Evolutionary conservation across 2,113 vertebrate species (phyloP).

Genomic region (Corythornis cristatus): DNA sequence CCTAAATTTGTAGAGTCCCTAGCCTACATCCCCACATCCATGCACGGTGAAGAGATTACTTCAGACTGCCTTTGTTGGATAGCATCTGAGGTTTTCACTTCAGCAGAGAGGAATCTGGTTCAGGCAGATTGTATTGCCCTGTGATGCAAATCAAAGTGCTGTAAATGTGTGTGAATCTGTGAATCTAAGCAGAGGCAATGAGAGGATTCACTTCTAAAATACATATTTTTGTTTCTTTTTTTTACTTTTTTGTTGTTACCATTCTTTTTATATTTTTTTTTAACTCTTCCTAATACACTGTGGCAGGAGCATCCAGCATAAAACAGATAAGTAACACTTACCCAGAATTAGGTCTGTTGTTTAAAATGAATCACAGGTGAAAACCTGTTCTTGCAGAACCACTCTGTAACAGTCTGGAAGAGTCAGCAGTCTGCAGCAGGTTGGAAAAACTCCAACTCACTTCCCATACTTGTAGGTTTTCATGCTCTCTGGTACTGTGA

Average conservation of each 20-base stretch:
- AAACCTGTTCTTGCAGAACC: slow-evolving; percentile 20
- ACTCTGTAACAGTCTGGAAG: background rate
- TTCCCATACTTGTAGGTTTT: background rate
- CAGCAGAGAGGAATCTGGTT: background rate
- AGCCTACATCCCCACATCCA: background rate
- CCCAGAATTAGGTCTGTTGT: background rate
- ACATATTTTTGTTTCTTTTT: background rate
- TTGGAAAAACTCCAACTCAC: background rate
- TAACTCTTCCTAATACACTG: background rate
- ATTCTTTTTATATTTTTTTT: background rate
- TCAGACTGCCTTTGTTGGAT: background rate
- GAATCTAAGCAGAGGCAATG: background rate
- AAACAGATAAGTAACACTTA: background rate
- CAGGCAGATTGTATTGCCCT: background rate
- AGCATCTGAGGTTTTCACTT: background rate
- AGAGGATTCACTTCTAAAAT: background rate
- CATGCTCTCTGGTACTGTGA: background rate
- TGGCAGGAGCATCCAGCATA: background rate
- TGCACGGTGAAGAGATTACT: background rate
- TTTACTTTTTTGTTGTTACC: background rate
- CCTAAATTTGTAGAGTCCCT: background rate
- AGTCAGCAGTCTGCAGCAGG: background rate
- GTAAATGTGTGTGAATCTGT: no score
- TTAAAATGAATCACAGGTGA: slow-evolving; percentile 1
- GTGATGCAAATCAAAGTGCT: background rate